Evolutionary conservation across 2,797 vertebrate genomes (phyloP).

Genomic region (Mormyrus proboscirostris): DNA sequence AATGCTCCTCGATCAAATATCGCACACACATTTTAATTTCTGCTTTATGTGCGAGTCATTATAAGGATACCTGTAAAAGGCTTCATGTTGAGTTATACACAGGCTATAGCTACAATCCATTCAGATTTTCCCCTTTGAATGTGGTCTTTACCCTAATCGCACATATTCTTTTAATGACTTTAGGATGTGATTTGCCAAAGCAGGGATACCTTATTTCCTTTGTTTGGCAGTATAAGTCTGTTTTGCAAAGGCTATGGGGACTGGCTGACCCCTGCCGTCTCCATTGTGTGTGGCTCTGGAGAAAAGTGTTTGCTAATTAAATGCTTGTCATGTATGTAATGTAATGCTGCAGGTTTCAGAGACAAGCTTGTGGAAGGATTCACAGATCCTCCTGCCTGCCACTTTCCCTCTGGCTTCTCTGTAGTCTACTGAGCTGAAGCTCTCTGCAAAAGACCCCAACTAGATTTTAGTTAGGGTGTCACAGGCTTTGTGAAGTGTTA

Average conservation of each 20-base stretch:
- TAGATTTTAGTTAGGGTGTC: constrained; percentile 3
- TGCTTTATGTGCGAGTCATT: not conserved
- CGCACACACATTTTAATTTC: not conserved
- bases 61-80: not conserved
- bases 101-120: not conserved
- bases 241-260: not conserved
- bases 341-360: not conserved
- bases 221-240: not conserved
- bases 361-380: not conserved
- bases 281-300: not conserved
- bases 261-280: not conserved
- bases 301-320: not conserved
- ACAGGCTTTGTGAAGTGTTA: not conserved
- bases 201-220: not conserved
- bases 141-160: not conserved
- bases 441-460: not conserved
- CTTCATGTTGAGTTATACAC: not conserved
- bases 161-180: not conserved
- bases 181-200: not conserved
- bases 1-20: not conserved
- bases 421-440: not conserved
- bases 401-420: not conserved
- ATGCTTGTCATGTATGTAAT: not conserved
- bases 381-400: not conserved
- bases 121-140: not conserved